These are phyloP conservation scores for Petromus typicus DNA, from an alignment of 2,113 vertebrate species.

Conservation along the genomic window DNA sequence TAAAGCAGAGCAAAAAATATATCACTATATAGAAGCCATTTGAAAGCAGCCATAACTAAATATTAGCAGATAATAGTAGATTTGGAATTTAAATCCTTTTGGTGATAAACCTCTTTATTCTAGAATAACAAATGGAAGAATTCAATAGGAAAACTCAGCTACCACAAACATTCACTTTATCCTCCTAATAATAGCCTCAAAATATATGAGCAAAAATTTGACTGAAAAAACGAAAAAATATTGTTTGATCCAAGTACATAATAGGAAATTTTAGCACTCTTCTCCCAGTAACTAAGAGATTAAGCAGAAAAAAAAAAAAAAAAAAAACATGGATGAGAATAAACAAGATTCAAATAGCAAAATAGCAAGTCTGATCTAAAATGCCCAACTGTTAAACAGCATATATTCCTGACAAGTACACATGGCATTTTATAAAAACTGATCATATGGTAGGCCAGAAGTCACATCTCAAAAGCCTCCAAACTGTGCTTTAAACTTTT, in stretches of 20 bases:
- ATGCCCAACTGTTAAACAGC: not conserved
- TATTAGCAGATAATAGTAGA: not conserved
- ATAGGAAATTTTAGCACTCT: not conserved
- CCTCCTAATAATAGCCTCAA: not conserved
- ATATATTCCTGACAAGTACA: not conserved
- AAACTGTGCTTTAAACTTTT: not conserved
- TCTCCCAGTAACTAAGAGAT: not conserved
- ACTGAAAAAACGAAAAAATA: not conserved
- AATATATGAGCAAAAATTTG: not conserved
- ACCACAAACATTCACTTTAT: not conserved
- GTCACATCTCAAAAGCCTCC: not conserved
- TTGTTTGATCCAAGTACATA: not conserved
- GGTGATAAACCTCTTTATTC: not conserved
- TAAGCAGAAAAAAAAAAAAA: not conserved
- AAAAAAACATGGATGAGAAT: not conserved
- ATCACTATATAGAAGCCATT: not conserved
- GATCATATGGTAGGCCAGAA: not conserved
- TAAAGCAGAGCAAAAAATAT: not conserved
- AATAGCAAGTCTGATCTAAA: not conserved
- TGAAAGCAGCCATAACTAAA: not conserved
- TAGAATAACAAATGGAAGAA: not conserved
- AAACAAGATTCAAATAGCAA: not conserved
- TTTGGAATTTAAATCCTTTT: not conserved
- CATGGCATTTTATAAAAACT: not conserved
- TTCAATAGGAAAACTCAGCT: not conserved